Evolutionary conservation across 1,140 invertebrate species (phyloP), one percentile per base, ranked within the genome.

Genomic region (Zelostemma sp.): DNA sequence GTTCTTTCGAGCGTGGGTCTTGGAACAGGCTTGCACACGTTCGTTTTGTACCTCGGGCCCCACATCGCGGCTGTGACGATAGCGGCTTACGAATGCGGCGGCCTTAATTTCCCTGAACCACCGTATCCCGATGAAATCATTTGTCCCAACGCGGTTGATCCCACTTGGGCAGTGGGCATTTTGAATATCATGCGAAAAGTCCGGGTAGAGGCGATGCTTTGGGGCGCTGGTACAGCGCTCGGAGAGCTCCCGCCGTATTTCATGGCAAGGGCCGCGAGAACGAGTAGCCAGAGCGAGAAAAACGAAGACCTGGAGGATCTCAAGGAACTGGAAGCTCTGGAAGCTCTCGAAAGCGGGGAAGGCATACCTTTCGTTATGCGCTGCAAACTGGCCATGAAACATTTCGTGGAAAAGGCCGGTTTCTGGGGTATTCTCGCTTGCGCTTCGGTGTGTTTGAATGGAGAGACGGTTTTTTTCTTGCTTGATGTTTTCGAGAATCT

Each of bases 361-460:
- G 86, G 89, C 75, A 82, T 91, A 25, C 89, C 91, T 17, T 79
- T 92, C 8, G 79, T 93, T 40, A 93, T 95, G 80, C 91, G 90
- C 69, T 90, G 90, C 1, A 98, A 98, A 85, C 79, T 96, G 41
- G 90, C 90, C 66, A 92, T 99, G 71, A 95, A 99, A 84, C 93
- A 94, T 71, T 86, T 99, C 46, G 96, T 99, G 0, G 93, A 98
- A 78, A 92, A 91, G 80, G 94, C 99, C 46, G 98, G 98, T 16
- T 99, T 99, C 86, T 92, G 96, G 68, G 98, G 98, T 17, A 99
- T 99, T 71, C 84, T 99, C 58, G 93, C 96, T 1, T 99, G 97
- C 88, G 98, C 98, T 40, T 98, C 96, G 59, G 93, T 95, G 85
- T 85, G 87, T 88, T 67, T 48, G 21, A 35, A 28, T 12, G 28